phyloP scores from a whole-genome alignment of 2,113 vertebrate species.

The Hystrix cristata region DNA sequence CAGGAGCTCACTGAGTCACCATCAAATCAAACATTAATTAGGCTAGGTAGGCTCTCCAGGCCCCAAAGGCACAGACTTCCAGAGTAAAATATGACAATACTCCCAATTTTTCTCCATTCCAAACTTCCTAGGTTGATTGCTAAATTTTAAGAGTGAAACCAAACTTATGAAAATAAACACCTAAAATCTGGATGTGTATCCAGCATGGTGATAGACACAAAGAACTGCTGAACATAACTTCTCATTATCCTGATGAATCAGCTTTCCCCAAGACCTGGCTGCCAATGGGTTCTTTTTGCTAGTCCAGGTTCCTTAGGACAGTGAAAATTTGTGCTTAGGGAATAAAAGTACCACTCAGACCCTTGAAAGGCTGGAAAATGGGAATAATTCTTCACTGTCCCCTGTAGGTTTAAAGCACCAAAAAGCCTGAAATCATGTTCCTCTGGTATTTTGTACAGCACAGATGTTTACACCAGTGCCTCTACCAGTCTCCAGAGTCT shows the following conservation, averaged over 20 bases:
- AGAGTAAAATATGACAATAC: background rate
- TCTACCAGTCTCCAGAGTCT: background rate
- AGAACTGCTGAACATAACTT: background rate
- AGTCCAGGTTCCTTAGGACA: background rate
- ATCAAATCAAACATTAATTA: background rate
- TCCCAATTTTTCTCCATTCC: background rate
- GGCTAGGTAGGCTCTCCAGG: background rate
- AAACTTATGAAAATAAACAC: slow-evolving; percentile 1
- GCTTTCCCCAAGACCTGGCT: background rate
- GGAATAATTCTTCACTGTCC: background rate
- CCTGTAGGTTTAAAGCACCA: background rate
- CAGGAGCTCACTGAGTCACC: background rate
- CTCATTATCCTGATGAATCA: background rate
- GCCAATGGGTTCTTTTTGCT: background rate
- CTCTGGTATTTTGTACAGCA: background rate
- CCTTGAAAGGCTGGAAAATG: background rate
- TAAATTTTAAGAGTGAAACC: background rate
- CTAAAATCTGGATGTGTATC: background rate
- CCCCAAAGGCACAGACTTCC: background rate
- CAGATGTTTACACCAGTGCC: rapidly evolving
- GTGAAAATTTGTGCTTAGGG: background rate
- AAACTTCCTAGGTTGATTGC: background rate
- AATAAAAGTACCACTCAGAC: background rate
- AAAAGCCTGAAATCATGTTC: background rate
- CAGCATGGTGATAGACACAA: background rate